phyloP scores from a whole-genome alignment of 2,797 vertebrate species.

The Chaenodraco wilsoni region DNA sequence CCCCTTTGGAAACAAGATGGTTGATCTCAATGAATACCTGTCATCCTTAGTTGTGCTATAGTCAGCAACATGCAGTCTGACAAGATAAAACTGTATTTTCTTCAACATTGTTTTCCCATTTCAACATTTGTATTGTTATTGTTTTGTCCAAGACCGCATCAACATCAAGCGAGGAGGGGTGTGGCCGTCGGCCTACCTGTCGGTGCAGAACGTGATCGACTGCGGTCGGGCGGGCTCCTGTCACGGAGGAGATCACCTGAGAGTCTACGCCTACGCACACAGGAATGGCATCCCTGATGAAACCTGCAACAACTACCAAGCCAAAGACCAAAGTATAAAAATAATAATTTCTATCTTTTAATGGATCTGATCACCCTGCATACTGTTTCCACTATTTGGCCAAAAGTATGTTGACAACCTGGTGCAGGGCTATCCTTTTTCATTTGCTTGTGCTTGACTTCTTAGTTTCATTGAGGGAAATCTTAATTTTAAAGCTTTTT shows the following conservation, averaged over 20 bases:
- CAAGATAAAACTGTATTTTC: not conserved
- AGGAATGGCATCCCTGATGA: conserved; percentile 90
- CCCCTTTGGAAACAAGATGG: too few relatives aligned
- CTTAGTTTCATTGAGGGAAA: not conserved
- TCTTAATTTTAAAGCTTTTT: not conserved
- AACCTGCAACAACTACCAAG: conserved; percentile 98
- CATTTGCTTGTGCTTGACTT: not conserved
- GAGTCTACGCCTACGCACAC: conserved; percentile 91
- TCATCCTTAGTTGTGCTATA: too few relatives aligned
- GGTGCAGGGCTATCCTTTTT: not conserved
- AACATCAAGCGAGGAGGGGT: conserved; percentile 92
- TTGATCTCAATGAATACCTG: too few relatives aligned
- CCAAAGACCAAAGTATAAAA: conserved; percentile 90
- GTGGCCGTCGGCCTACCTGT: conserved; percentile 93
- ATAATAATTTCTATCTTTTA: not conserved
- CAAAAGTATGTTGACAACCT: not conserved
- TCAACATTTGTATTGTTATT: not conserved
- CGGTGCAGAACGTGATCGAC: conserved; percentile 93
- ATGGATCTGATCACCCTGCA: not conserved
- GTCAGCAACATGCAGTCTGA: not conserved
- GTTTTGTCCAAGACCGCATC: conserved; percentile 86
- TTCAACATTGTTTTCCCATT: not conserved
- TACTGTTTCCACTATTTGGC: not conserved
- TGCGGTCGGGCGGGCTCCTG: conserved; percentile 89
- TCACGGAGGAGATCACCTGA: conserved; percentile 88